Base-by-base conservation (phyloP, 1,140 invertebrate species). In the Leptonema lineaticorne region DNA sequence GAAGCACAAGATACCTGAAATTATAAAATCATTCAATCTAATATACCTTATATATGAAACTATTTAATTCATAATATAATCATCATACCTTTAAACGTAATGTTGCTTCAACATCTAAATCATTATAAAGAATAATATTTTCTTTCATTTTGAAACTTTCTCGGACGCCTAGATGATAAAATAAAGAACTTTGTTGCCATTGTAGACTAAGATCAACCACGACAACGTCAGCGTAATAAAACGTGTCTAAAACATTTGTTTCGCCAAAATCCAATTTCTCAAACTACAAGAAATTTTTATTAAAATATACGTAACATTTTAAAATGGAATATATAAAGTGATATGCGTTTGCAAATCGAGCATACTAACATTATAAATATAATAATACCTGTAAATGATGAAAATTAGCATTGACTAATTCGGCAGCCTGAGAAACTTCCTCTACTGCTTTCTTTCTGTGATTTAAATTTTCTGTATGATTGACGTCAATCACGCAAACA, bases 71-170 rank as follows among this genome's bases (percentile, higher is more conserved):
- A 53, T 2, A 53, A 26, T 24, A 53, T 9, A 45, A 45, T 45
- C 20, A n/a, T 14, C 26, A 24, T 84, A 95, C 92, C 85, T 93
- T 95, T 29, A 95, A 82, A 69, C 91, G 84, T 63, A 95, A 78
- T 20, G 94, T 95, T 67, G 91, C 86, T 81, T 96, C 93, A 2
- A 89, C 86, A 79, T 96, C 91, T 71, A 86, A 85, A 83, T 98
- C 95, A 85, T 97, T 95, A 76, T 91, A 95, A 1, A 98, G 85
- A 11, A 99, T 79, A 68, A 99, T 95, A 81, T 98, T 99, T 77
- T 97, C 93, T 77, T 95, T 97, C 96, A 99, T 99, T 50, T 92
- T 92, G 85, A 99, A 98, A 78, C 95, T 98, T 80, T 99, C 97
- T 63, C 97, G 83, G 0, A 99, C 95, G 26, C 97, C 97, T 41